A percentile compares a stretch with the other conserved stretches of the same genome.
phyloP scores from a whole-genome alignment of 2,113 vertebrate genomes.

The Oxyura jamaicensis region DNA sequence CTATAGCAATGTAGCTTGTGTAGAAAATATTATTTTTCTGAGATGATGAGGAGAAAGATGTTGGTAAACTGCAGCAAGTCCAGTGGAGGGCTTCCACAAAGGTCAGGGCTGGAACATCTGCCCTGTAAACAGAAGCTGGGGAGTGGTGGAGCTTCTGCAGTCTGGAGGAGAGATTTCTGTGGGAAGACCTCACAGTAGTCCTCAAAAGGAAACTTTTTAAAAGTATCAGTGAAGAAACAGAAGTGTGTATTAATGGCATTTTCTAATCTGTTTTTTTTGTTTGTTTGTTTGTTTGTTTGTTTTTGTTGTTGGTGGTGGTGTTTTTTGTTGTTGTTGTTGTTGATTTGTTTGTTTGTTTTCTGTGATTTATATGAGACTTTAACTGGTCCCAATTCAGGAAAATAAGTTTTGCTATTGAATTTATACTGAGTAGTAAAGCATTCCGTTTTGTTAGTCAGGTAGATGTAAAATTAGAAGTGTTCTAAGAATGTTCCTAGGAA shows the following conservation, averaged over 20 bases:
- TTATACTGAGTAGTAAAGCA: not conserved
- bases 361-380: not conserved
- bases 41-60: rapidly evolving
- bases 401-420: not conserved
- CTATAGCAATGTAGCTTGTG: not conserved
- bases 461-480: not conserved
- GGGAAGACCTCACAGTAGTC: not conserved
- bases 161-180: not conserved
- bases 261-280: not conserved
- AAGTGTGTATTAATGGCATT: not conserved
- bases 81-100: not conserved
- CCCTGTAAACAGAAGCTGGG: not conserved
- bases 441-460: not conserved
- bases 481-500: not conserved
- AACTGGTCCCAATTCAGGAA: not conserved
- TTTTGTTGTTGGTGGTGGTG: no score
- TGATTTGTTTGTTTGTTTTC: not conserved
- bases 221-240: not conserved
- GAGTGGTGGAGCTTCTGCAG: not conserved
- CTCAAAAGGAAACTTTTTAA: not conserved
- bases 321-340: no score
- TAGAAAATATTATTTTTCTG: not conserved
- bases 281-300: no score
- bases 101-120: not conserved
- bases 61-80: not conserved